Percentiles rank a stretch among this genome's conserved stretches.
These are phyloP conservation scores for Subacronicta megacephala DNA, from an alignment of 2,888 invertebrate species.

Conservation along the genomic window DNA sequence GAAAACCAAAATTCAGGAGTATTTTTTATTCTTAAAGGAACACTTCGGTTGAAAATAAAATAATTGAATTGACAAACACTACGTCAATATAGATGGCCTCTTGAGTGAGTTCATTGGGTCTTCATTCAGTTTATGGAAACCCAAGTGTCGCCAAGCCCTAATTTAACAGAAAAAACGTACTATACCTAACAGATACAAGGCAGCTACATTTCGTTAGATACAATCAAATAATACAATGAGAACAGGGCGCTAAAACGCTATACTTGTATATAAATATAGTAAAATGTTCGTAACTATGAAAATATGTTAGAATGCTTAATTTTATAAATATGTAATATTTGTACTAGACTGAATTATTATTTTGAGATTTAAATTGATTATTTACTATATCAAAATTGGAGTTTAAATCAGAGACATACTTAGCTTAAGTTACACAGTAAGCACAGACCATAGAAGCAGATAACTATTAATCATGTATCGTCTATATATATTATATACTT, in stretches of 20 bases:
- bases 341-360: slow-evolving; percentile 31
- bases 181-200: neutral
- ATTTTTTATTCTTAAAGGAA: no score
- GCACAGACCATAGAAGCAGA: neutral
- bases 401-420: neutral
- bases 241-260: neutral
- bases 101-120: no score
- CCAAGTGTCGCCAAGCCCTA: neutral
- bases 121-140: no score
- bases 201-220: neutral
- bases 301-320: slow-evolving; percentile 14
- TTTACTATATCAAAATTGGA: neutral
- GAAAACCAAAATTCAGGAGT: no score
- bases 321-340: slow-evolving; percentile 8
- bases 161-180: neutral
- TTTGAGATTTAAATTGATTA: slow-evolving; percentile 3
- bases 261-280: slow-evolving; percentile 5
- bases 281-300: slow-evolving; percentile 3
- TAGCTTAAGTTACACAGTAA: slow-evolving; percentile 6
- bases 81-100: no score
- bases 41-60: no score
- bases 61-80: no score
- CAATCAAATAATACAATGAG: neutral
- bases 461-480: no score
- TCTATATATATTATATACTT: no score